Evolutionary conservation across 2,797 vertebrate genomes (phyloP).

Genomic region (Acanthurus tractus): DNA sequence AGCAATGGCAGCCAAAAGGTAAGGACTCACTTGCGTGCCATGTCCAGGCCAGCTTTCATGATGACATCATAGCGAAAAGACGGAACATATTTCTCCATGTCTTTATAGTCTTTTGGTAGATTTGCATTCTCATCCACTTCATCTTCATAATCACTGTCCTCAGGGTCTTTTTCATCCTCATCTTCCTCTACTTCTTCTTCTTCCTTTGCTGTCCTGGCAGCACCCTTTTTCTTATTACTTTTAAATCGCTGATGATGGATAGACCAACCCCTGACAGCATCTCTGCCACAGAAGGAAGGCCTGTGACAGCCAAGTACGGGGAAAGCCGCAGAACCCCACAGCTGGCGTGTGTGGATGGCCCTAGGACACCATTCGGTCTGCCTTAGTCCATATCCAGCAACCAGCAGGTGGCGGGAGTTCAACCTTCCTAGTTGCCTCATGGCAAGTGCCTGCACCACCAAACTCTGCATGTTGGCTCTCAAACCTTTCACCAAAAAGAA

Average conservation of each 20-base stretch:
- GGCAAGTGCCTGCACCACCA: slow-evolving; percentile 80
- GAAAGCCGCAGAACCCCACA: slow-evolving; percentile 73
- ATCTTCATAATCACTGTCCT: slow-evolving; percentile 87
- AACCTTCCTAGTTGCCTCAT: slow-evolving; percentile 83
- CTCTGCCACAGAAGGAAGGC: slow-evolving; percentile 53
- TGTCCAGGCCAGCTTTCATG: slow-evolving; percentile 92
- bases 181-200: slow-evolving; percentile 86
- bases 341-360: slow-evolving; percentile 79
- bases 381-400: slow-evolving; percentile 67
- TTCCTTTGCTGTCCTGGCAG: slow-evolving; percentile 56
- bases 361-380: slow-evolving; percentile 79
- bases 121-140: slow-evolving; percentile 83
- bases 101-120: slow-evolving; percentile 91
- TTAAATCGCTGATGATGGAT: slow-evolving; percentile 87
- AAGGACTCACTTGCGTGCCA: slow-evolving; percentile 92
- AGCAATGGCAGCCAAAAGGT: background rate
- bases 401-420: slow-evolving; percentile 73
- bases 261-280: slow-evolving; percentile 63
- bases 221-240: slow-evolving; percentile 88
- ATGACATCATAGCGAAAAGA: slow-evolving; percentile 92
- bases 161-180: slow-evolving; percentile 75
- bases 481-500: slow-evolving; percentile 50
- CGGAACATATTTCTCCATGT: slow-evolving; percentile 90
- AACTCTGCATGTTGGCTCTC: slow-evolving; percentile 78
- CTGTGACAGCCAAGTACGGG: slow-evolving; percentile 59